Percentiles rank a stretch among this genome's conserved stretches.
phyloP scores from a whole-genome alignment of 2,797 vertebrate species.

The Babyrousa celebensis region DNA sequence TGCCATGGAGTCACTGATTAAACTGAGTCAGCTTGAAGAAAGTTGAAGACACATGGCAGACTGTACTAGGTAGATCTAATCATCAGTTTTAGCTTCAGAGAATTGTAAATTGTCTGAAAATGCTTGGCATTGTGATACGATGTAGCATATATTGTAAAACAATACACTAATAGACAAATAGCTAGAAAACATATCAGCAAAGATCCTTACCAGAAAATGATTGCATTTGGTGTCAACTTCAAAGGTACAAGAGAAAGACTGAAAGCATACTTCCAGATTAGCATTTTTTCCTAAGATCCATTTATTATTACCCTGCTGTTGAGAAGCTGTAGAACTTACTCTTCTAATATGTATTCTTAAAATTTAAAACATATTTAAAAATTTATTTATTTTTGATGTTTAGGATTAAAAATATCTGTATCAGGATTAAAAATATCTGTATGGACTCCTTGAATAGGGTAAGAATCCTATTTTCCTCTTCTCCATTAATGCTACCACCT shows the following conservation, averaged over 20 bases:
- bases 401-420: not conserved
- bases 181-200: constrained; percentile 70
- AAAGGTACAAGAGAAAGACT: constrained; percentile 24
- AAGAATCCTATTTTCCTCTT: not conserved
- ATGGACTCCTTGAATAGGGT: not conserved
- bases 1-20: not conserved
- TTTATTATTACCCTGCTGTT: constrained; percentile 12
- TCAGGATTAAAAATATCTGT: not conserved
- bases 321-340: not conserved
- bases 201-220: constrained; percentile 66
- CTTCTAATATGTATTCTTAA: not conserved
- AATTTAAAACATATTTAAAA: not conserved
- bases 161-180: constrained; percentile 67
- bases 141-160: constrained; percentile 65
- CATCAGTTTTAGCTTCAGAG: constrained; percentile 47
- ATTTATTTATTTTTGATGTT: constrained; percentile 2
- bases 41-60: not conserved
- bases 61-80: not conserved
- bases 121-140: constrained; percentile 59
- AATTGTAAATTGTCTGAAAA: constrained; percentile 54
- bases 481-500: not conserved
- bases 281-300: constrained; percentile 44
- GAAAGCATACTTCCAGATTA: constrained; percentile 31
- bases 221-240: constrained; percentile 44
- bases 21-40: not conserved